phyloP scores from a whole-genome alignment of 2,888 invertebrate genomes.

The Pristionchus arcanus region DNA sequence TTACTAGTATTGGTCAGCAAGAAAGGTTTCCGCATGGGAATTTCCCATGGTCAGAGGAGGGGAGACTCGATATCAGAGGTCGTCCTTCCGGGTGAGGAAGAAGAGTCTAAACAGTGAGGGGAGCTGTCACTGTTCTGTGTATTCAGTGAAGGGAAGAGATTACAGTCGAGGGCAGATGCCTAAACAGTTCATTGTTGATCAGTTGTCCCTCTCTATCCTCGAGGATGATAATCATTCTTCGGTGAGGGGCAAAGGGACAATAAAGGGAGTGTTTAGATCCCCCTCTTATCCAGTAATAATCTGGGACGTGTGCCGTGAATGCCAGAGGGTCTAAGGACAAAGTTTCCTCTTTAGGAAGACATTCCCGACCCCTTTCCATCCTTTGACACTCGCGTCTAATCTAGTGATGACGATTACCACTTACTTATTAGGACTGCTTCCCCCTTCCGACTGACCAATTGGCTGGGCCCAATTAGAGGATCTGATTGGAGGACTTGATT shows the following conservation, averaged over 20 bases:
- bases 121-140: slow-evolving; percentile 3
- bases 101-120: background rate
- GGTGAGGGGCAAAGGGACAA: slow-evolving; percentile 7
- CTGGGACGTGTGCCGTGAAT: slow-evolving; percentile 24
- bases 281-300: slow-evolving; percentile 43
- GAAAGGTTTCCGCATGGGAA: slow-evolving; percentile 29
- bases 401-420: slow-evolving; percentile 30
- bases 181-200: slow-evolving; percentile 10
- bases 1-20: slow-evolving; percentile 6
- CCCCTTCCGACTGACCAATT: slow-evolving; percentile 24
- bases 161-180: slow-evolving; percentile 3
- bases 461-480: slow-evolving; percentile 17
- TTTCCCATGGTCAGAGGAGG: slow-evolving; percentile 5
- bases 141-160: slow-evolving; percentile 2
- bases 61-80: slow-evolving; percentile 34
- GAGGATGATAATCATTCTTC: slow-evolving; percentile 17
- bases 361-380: background rate
- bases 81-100: background rate
- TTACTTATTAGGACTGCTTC: slow-evolving; percentile 29
- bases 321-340: background rate
- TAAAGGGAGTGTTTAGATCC: background rate
- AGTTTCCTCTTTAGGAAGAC: background rate
- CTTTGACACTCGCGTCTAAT: background rate
- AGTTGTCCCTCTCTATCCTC: background rate
- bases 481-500: slow-evolving; percentile 38